Base-by-base conservation (phyloP, 2,113 vertebrate genomes). In the Trichechus manatus region DNA sequence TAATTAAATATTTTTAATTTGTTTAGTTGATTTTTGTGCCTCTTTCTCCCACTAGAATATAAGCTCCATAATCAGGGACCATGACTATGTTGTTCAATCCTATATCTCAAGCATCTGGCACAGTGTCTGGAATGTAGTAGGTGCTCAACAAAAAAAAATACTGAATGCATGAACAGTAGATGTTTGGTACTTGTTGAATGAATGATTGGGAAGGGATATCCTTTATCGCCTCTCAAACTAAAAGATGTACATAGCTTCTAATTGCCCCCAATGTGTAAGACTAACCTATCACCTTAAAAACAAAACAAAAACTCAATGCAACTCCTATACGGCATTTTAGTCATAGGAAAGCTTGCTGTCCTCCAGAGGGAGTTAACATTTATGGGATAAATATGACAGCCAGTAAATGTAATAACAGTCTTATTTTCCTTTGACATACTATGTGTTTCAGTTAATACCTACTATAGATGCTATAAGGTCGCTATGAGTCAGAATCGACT, bases 221-320 rank as follows among this genome's bases (percentile, higher is more conserved):
- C 93, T 97, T 91, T 88, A 79, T 83, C 44, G 89, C 36, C 36
- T 75, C n/a, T 50, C 74, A 95, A 93, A 75, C 19, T 79, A 82
- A 89, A 95, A 92, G n/a, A 80, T 84, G 17, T 33, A 68, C 6
- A 56, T 25, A 81, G 64, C 53, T 80, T 91, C 33, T 91, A 78
- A 92, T 59, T 95, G 50, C 42, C 14, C 89, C 89, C 47, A 66
- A 63, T 50, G 20, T 66, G 64, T 68, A 86, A 90, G 68, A 81
- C 27, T 15, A 72, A 81, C 9, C 17, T 13, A 56, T 92, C 27
- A 93, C 10, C 39, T 95, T 68, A 94, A 84, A 84, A 59, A 39
- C 39, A 39, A 39, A 72, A 87, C 47, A 56, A 39, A 72, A 89
- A 42, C 36, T 90, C 61, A 96, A 47, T 53, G 68, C 8, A 88